phyloP scores from a whole-genome alignment of 2,113 vertebrate species.

The Chlamydotis undulata region DNA sequence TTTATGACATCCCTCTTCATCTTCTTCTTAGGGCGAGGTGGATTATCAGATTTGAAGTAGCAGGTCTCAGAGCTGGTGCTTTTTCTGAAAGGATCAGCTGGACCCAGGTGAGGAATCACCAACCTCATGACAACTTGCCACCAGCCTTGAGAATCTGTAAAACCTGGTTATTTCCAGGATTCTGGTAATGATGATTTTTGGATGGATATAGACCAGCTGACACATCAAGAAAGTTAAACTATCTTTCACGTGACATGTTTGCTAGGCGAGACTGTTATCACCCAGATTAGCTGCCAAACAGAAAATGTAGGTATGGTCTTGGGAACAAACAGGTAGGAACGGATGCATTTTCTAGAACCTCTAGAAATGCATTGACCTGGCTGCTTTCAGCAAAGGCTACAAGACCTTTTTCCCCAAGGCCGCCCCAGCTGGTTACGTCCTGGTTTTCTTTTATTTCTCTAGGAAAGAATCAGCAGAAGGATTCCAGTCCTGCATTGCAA shows the following conservation, averaged over 20 bases:
- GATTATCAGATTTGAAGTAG: not conserved
- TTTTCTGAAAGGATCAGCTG: not conserved
- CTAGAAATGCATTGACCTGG: not conserved
- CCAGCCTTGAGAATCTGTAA: not conserved
- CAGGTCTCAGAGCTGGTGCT: not conserved
- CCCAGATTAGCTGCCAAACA: not conserved
- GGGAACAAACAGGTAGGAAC: not conserved
- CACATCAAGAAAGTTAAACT: not conserved
- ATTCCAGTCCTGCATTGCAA: not conserved
- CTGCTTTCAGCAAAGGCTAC: not conserved
- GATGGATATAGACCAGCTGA: not conserved
- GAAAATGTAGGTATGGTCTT: not conserved
- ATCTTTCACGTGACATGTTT: not conserved
- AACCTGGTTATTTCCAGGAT: not conserved
- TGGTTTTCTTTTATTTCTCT: not conserved
- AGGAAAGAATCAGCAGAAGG: not conserved
- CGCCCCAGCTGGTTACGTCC: not conserved
- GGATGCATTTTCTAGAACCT: not conserved
- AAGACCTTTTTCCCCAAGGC: not conserved
- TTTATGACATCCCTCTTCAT: not conserved
- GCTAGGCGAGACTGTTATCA: not conserved
- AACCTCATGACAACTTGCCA: not conserved
- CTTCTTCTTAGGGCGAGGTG: accelerated
- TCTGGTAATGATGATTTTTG: not conserved
- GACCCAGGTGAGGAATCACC: not conserved